phyloP scores from a whole-genome alignment of 2,888 invertebrate genomes.

The Nephrotoma guestfalica region DNA sequence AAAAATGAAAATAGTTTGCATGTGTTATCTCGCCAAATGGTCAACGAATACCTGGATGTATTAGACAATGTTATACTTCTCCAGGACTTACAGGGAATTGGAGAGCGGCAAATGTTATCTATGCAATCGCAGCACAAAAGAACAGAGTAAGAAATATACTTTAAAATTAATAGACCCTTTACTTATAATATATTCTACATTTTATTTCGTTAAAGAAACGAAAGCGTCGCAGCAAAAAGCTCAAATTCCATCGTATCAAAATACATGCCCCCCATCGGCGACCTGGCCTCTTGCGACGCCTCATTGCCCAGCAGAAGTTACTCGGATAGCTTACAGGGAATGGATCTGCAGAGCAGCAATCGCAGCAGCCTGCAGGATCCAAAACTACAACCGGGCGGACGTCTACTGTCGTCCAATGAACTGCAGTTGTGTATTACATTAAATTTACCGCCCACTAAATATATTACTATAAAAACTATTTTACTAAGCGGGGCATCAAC shows the following conservation, averaged over 20 bases:
- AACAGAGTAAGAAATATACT: constrained; percentile 39
- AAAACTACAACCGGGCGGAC: constrained; percentile 31
- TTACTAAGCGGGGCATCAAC: constrained; percentile 40
- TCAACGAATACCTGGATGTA: constrained; percentile 34
- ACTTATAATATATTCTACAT: background rate
- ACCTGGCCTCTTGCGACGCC: constrained; percentile 32
- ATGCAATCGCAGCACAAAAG: constrained; percentile 35
- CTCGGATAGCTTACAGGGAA: constrained; percentile 36
- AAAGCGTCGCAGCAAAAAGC: constrained; percentile 38
- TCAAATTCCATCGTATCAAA: constrained; percentile 77
- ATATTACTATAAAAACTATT: constrained; percentile 77
- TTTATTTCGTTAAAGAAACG: constrained; percentile 12
- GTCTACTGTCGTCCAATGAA: constrained; percentile 51
- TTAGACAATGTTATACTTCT: constrained; percentile 34
- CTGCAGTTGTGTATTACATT: constrained; percentile 61
- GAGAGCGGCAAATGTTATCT: constrained; percentile 40
- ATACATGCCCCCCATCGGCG: constrained; percentile 61
- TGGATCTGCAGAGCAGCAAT: constrained; percentile 26
- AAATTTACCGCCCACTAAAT: constrained; percentile 73
- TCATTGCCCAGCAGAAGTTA: constrained; percentile 34
- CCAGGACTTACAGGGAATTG: constrained; percentile 34
- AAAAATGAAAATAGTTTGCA: constrained; percentile 31
- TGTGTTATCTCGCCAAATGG: constrained; percentile 35
- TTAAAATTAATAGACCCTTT: background rate
- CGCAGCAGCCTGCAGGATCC: constrained; percentile 26